Base-by-base conservation (phyloP, 37 sponge, comb jelly and placozoan species). In the Hormiphora californensis region DNA sequence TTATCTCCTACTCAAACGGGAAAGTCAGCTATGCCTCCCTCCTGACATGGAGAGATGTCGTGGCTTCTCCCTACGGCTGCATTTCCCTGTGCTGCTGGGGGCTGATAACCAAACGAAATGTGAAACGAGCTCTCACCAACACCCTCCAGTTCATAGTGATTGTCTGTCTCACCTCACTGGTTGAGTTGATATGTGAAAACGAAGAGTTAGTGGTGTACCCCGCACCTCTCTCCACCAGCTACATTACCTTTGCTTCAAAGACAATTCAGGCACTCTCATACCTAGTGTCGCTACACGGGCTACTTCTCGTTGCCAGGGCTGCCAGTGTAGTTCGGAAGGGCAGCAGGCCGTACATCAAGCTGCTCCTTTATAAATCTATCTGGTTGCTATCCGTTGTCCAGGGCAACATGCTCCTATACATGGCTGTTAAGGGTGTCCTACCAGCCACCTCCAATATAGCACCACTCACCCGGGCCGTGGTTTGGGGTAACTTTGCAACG, bases 1-100 rank as follows among this genome's bases (percentile, higher is more conserved):
- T 73, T 23, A 33, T 73, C 36, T 33, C 81, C 81, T 73, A 73
- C 81, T 38, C 81, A 0, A 39, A 73, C 81, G 81, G 81, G 28
- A 73, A 73, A 41, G 46, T 73, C 81, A 36, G 39, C 81, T 73
- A 73, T 46, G 21, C 43, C 81, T 73, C 81, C 44, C n/a, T 73
- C 23, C 44, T 73, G 81, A n/a, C 46, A 27, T 73, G 81, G 81
- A 43, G 81, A 25, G 81, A 73, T 7, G 81, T 73, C 5, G 46
- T 73, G 2, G 46, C 81, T 5, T 43, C 81, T 22, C 81, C 36
- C 19, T 39, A 40, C 81, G 21, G 46, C 81, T 73, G 81, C 81
- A 43, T 46, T 3, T 41, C 38, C 44, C 9, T 73, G n/a, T 73
- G 81, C 81, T 73, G 81, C 81, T 73, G 81, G 23, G 35, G 46